Conservation (phyloP, 2,113 vertebrate species). For the Gallinago jamesoni region DNA sequence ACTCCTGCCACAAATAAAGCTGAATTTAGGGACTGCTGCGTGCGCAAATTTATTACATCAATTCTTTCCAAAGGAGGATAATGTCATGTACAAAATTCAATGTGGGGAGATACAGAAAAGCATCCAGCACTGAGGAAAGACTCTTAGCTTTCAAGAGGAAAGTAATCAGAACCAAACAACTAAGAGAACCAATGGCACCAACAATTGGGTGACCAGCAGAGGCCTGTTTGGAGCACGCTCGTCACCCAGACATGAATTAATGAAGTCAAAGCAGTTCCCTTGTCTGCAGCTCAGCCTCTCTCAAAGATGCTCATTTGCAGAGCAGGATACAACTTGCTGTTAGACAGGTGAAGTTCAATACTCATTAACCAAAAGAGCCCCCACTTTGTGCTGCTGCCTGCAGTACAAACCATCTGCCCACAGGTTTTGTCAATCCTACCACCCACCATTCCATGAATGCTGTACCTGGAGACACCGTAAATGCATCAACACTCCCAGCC, state of each 20-base stretch:
- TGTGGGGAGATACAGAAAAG: not conserved
- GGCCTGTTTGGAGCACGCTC: not conserved
- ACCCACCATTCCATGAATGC: not conserved
- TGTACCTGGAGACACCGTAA: not conserved
- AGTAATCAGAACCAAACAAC: not conserved
- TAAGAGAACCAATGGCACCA: not conserved
- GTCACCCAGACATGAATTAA: not conserved
- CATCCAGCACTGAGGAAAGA: not conserved
- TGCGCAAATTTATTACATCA: slow-evolving; percentile 8
- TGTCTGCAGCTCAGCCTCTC: not conserved
- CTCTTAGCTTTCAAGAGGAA: not conserved
- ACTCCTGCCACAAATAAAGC: not conserved
- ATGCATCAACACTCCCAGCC: not conserved
- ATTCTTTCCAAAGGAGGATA: slow-evolving; percentile 25
- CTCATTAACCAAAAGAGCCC: not conserved
- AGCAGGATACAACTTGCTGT: not conserved
- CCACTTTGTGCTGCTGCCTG: not conserved
- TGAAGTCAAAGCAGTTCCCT: not conserved
- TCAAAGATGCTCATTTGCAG: not conserved
- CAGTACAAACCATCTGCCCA: not conserved
- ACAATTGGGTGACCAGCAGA: slow-evolving; percentile 3
- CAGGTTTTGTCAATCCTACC: not conserved
- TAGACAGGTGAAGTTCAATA: not conserved
- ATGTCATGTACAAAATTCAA: not conserved
- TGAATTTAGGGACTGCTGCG: not conserved